phyloP scores from a whole-genome alignment of 2,113 vertebrate genomes.

The Spea bombifrons region DNA sequence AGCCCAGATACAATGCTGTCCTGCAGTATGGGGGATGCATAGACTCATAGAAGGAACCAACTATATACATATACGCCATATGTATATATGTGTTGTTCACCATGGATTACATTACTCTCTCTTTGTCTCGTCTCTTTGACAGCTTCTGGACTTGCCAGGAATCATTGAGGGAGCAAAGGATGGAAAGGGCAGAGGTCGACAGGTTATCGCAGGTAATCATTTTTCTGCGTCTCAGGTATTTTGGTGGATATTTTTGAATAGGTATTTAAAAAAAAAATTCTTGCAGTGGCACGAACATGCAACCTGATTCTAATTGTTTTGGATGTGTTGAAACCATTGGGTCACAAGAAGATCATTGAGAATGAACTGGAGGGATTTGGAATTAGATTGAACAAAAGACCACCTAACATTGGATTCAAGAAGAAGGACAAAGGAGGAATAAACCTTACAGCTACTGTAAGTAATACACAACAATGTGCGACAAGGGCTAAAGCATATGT shows the following conservation, averaged over 20 bases:
- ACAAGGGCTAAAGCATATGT: background rate
- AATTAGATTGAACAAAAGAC: constrained; percentile 92
- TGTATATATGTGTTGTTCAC: too few species aligned
- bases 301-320: constrained; percentile 96
- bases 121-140: background rate
- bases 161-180: constrained; percentile 98
- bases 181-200: constrained; percentile 93
- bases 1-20: too few species aligned
- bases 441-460: constrained; percentile 95
- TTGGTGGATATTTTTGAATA: background rate
- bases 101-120: too few species aligned
- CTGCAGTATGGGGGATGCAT: too few species aligned
- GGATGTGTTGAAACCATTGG: constrained; percentile 93
- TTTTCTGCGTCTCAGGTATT: background rate
- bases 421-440: constrained; percentile 99
- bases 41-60: too few species aligned
- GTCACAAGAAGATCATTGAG: constrained; percentile 96
- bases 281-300: constrained; percentile 92
- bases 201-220: constrained; percentile 91
- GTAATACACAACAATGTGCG: constrained; percentile 42
- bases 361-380: constrained; percentile 96
- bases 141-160: constrained; percentile 97
- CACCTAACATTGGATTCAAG: constrained; percentile 96
- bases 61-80: too few species aligned
- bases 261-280: background rate